Percentiles rank a stretch among this genome's conserved stretches.
These are phyloP conservation scores for Phaethornis superciliosus DNA, from an alignment of 2,113 vertebrate species.

Conservation along the genomic window DNA sequence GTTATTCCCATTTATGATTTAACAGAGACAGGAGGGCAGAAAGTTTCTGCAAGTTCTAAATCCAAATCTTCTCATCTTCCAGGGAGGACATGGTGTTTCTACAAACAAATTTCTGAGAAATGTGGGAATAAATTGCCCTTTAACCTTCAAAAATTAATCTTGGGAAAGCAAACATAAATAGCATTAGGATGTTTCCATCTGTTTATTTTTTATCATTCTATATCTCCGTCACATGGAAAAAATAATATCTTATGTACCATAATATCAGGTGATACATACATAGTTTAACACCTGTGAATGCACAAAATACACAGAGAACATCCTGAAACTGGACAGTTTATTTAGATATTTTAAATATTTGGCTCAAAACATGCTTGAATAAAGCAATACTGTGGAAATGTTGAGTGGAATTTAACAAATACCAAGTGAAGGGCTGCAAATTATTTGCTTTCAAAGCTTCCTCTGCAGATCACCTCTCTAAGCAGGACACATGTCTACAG, in stretches of 20 bases:
- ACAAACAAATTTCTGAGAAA: not conserved
- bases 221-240: not conserved
- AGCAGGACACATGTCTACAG: not conserved
- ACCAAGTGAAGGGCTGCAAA: not conserved
- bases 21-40: not conserved
- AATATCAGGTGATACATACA: not conserved
- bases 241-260: not conserved
- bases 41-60: not conserved
- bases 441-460: not conserved
- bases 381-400: not conserved
- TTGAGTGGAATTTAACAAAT: not conserved
- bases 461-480: not conserved
- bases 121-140: not conserved
- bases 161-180: not conserved
- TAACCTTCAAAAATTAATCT: not conserved
- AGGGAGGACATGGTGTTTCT: not conserved
- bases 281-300: not conserved
- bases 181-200: not conserved
- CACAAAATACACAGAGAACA: not conserved
- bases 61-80: conserved; percentile 11
- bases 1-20: conserved; percentile 48
- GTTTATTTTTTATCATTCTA: not conserved
- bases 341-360: not conserved
- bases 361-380: not conserved
- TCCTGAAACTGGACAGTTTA: not conserved